Conservation (phyloP, 92 coral and sea anemone species). For the Phenganax stokvisi region DNA sequence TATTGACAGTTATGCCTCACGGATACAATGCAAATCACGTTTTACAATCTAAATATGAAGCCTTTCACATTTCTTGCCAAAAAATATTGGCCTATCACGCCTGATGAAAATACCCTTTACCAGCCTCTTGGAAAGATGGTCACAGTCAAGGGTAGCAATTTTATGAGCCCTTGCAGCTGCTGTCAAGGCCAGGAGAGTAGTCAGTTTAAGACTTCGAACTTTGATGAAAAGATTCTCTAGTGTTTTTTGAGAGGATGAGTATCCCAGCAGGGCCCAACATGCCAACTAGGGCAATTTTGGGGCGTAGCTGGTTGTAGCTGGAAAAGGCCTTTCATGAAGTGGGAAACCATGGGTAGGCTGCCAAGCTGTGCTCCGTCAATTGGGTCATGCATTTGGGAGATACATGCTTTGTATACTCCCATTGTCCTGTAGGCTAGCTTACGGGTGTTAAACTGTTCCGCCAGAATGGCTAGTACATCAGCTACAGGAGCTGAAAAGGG, state of each 20-base stretch:
- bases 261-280: constrained; percentile 17
- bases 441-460: constrained; percentile 23
- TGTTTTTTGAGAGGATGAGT: constrained; percentile 27
- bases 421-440: constrained; percentile 42
- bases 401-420: constrained; percentile 42
- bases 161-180: constrained; percentile 48
- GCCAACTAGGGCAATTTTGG: constrained; percentile 21
- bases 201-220: constrained; percentile 22
- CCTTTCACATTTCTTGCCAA: no score
- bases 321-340: constrained; percentile 44
- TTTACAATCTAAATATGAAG: no score
- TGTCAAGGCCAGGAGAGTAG: constrained; percentile 40
- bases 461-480: constrained; percentile 44
- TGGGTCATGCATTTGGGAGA: constrained; percentile 49
- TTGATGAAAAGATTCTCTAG: constrained; percentile 29
- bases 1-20: no score
- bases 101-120: no score
- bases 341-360: constrained; percentile 45
- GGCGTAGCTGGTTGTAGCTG: constrained; percentile 21
- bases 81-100: no score
- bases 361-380: constrained; percentile 44
- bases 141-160: constrained; percentile 34
- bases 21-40: no score
- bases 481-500: constrained; percentile 53
- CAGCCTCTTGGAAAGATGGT: constrained; percentile 21